Conservation (phyloP, 2,113 vertebrate genomes). For the Takifugu flavidus region DNA sequence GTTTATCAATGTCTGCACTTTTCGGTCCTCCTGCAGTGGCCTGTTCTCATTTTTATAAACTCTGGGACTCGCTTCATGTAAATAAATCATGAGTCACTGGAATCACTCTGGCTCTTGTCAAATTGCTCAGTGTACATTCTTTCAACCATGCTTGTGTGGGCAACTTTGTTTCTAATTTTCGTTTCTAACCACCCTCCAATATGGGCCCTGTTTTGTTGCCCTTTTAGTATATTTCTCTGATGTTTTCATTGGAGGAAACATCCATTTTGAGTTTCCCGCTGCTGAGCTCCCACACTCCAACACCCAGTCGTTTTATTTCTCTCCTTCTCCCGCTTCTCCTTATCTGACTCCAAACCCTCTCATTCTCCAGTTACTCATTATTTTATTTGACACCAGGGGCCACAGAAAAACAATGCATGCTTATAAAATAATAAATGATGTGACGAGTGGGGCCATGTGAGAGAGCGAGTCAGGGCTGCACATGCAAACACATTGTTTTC, state of each 20-base stretch:
- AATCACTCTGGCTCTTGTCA: conserved; percentile 20
- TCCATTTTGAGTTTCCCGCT: conserved; percentile 6
- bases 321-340: not conserved
- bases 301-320: not conserved
- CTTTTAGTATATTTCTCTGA: conserved; percentile 11
- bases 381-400: not conserved
- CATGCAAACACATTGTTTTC: conserved; percentile 48
- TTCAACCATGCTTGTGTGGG: conserved; percentile 3
- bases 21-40: conserved; percentile 12
- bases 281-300: conserved; percentile 11
- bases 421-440: no score
- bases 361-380: not conserved
- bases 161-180: conserved; percentile 12
- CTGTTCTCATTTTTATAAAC: conserved; percentile 43
- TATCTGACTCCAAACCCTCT: not conserved
- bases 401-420: not conserved
- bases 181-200: not conserved
- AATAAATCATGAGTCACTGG: conserved; percentile 32
- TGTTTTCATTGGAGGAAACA: conserved; percentile 16
- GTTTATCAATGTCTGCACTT: conserved; percentile 25
- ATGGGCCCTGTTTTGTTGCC: conserved; percentile 3
- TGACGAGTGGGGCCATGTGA: not conserved
- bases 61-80: conserved; percentile 11
- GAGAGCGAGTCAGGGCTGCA: conserved; percentile 11
- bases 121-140: conserved; percentile 1